Evolutionary conservation across 23 tunicate genomes (phyloP), one percentile per base, ranked within the genome.

Genomic region (Aplidium turbinatum): DNA sequence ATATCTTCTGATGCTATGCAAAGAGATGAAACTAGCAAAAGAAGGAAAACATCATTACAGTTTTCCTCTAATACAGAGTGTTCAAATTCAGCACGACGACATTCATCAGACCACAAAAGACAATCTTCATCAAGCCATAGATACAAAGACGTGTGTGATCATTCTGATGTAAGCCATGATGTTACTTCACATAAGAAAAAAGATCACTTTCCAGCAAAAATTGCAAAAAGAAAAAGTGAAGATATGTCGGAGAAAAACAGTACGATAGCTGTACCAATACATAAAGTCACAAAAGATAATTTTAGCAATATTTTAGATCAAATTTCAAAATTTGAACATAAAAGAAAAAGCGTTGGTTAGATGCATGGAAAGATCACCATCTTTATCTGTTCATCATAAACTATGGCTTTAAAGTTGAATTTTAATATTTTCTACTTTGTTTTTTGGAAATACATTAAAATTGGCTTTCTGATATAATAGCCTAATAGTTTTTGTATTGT

Each of bases 321-420:
- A 48, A 89, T 89, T 26, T 68, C 79, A 2, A 51, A 75, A 57
- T 89, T 89, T 82, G 88, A 89, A 89, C 40, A 56, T 27, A 76
- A 76, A 28, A 63, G 61, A 33, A 76, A 76, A 60, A 76, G 50
- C 50, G 16, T 42, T 42, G 50, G 50, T 16, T 42, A 16, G 16
- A 9, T 9, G 11, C 16, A 9, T 42, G 50, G 11, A 42, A n/a
- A n/a, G n/a, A n/a, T n/a, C n/a, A n/a, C n/a, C n/a, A n/a, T n/a
- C n/a, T n/a, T n/a, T n/a, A n/a, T n/a, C n/a, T n/a, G n/a, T n/a
- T n/a, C n/a, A n/a, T n/a, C n/a, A n/a, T n/a, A n/a, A n/a, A n/a
- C n/a, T n/a, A n/a, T n/a, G n/a, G n/a, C n/a, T n/a, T n/a, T n/a
- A n/a, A 55, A 18, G 62, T 55, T 55, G 20, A 22, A 11, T 18